Conservation (phyloP, 2,888 invertebrate species). For the Morpho achilles region DNA sequence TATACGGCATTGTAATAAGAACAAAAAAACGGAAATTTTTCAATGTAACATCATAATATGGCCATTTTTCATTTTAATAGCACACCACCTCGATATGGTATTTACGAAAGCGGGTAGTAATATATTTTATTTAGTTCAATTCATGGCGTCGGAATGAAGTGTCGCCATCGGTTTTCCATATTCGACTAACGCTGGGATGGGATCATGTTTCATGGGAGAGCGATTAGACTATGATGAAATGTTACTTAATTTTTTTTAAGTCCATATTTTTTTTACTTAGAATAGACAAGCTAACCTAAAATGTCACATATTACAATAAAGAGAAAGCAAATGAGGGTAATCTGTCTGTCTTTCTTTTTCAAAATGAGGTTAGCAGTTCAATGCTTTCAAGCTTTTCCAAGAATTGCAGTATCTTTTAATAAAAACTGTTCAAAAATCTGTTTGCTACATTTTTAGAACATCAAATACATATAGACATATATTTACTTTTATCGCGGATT, state of each 20-base stretch:
- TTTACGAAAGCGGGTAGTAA: conserved; percentile 6
- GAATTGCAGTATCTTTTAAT: neutral
- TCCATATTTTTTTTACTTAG: neutral
- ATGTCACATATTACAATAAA: neutral
- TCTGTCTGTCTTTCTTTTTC: neutral
- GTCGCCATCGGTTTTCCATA: conserved; percentile 24
- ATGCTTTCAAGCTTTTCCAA: neutral
- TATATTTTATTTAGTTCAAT: conserved; percentile 22
- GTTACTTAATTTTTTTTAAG: neutral
- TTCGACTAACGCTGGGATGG: conserved; percentile 10
- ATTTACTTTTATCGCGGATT: no score
- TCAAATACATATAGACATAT: no score
- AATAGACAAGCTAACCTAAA: neutral
- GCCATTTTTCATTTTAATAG: conserved; percentile 9
- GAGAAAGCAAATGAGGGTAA: no score
- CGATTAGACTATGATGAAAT: conserved; percentile 1
- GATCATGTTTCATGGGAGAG: neutral
- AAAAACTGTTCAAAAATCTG: neutral
- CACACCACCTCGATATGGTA: conserved; percentile 3
- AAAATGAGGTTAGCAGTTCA: neutral
- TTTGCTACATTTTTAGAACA: no score
- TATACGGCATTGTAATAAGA: no score
- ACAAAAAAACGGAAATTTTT: neutral
- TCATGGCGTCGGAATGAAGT: conserved; percentile 17
- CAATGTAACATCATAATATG: neutral